Conservation (phyloP, 2,113 vertebrate genomes). For the Archocentrus centrarchus region DNA sequence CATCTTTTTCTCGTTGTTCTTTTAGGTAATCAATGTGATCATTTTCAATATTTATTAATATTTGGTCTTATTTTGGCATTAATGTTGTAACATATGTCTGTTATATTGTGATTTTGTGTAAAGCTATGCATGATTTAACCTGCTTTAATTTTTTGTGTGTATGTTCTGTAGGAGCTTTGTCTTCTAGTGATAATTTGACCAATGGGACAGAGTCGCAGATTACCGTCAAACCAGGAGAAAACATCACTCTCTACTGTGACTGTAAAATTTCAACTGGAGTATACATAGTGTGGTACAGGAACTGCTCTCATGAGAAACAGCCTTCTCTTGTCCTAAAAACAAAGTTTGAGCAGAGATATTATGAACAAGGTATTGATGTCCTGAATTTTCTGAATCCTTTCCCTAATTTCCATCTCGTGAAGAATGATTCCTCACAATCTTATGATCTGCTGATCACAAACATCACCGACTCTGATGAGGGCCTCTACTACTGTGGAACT, state of each 20-base stretch:
- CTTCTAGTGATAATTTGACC: neutral
- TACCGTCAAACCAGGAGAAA: slow-evolving; percentile 48
- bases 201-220: slow-evolving; percentile 11
- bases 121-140: neutral
- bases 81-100: neutral
- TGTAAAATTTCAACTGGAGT: neutral
- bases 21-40: neutral
- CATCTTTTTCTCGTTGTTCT: neutral
- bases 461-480: slow-evolving; percentile 36
- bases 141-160: neutral
- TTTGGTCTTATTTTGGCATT: neutral
- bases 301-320: slow-evolving; percentile 40
- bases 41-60: neutral
- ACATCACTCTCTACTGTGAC: slow-evolving; percentile 60
- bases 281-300: slow-evolving; percentile 46
- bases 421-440: neutral
- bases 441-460: slow-evolving; percentile 53
- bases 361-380: neutral
- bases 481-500: slow-evolving; percentile 64
- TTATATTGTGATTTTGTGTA: neutral
- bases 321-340: slow-evolving; percentile 30
- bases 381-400: neutral
- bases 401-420: neutral
- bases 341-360: neutral
- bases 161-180: neutral